Conservation (phyloP, 2,888 invertebrate genomes). For the Elmis aenea region DNA sequence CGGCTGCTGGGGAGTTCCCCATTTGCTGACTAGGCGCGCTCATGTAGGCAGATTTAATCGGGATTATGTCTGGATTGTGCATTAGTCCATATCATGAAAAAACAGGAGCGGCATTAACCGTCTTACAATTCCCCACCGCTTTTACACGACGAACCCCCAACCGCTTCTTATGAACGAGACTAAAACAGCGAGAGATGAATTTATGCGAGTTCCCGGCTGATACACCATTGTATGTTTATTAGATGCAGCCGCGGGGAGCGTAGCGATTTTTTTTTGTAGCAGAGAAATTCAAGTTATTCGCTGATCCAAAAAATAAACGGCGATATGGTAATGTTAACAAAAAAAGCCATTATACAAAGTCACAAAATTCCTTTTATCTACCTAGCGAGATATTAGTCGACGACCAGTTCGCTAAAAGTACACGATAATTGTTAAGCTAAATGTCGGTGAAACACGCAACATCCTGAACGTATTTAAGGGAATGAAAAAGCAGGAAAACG, state of each 20-base stretch:
- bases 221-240: conserved; percentile 29
- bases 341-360: too few relatives aligned
- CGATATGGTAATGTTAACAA: too few relatives aligned
- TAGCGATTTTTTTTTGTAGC: conserved; percentile 13
- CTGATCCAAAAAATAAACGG: too few relatives aligned
- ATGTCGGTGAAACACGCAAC: too few relatives aligned
- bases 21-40: conserved; percentile 18
- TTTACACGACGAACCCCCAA: too few relatives aligned
- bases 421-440: too few relatives aligned
- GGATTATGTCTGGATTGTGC: conserved; percentile 25
- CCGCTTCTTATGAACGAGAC: too few relatives aligned
- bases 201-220: conserved; percentile 20
- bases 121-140: not conserved
- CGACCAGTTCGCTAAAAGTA: too few relatives aligned
- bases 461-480: too few relatives aligned
- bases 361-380: too few relatives aligned
- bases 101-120: conserved; percentile 7
- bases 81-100: conserved; percentile 14
- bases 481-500: conserved; percentile 8
- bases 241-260: conserved; percentile 20
- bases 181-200: conserved; percentile 15
- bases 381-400: too few relatives aligned
- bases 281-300: conserved; percentile 16
- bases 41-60: conserved; percentile 24
- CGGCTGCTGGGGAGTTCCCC: too few relatives aligned